Evolutionary conservation across 2,797 vertebrate genomes (phyloP), one percentile per base, ranked within the genome.

Genomic region (Aeoliscus strigatus): DNA sequence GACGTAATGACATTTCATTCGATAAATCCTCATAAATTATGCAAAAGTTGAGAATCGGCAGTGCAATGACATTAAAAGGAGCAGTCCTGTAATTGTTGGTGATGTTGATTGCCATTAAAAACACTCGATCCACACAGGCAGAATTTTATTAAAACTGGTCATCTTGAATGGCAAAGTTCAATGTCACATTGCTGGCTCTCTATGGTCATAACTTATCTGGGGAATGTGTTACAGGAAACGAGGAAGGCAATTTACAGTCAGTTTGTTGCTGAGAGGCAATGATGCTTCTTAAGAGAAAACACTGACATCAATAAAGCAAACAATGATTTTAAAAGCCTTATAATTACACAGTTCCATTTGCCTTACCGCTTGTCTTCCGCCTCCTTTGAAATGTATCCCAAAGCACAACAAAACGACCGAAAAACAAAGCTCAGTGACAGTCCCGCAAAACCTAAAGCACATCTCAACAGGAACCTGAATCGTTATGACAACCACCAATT

Each of bases 241-340:
- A 70, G 59, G 51, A 31, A 29, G 60, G 55, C 35, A 42, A 49
- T 48, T 50, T 34, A 57, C 21, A 4, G 39, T 60, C 33, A 40
- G 44, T 67, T 46, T 61, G 56, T 73, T 62, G 46, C 27, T 55
- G 32, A 62, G 51, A 66, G 38, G 59, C 56, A 70, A 67, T 74
- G 57, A 63, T 82, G 75, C 66, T 70, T 79, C 45, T 68, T 57
- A 36, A 53, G 62, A 77, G 69, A 62, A 75, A 83, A 79, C 78
- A 83, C 69, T 80, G 77, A 82, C 69, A 76, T 83, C 66, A 70
- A 82, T 77, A 37, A 75, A 80, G 73, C 61, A 70, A 66, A 67
- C 51, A 75, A 54, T 13, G 37, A 43, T 73, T 58, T 46, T 62
- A 73, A 76, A 81, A 73, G 56, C 68, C n/a, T 61, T 61, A 54